Conservation (phyloP, 2,797 vertebrate species). For the Neoniphon sammara region DNA sequence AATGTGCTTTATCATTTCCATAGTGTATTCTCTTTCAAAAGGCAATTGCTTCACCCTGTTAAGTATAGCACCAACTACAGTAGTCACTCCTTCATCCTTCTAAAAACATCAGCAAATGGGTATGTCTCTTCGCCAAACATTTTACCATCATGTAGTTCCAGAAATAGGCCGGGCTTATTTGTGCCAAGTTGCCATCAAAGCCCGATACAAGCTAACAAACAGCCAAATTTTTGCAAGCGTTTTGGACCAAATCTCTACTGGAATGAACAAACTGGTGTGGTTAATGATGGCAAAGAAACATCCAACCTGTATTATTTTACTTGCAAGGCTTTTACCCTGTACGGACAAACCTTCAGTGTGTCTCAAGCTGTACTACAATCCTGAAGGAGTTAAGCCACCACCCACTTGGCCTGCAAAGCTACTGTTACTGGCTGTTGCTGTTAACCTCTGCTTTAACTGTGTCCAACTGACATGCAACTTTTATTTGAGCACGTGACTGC, state of each 20-base stretch:
- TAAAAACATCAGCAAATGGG: neutral
- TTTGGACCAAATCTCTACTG: neutral
- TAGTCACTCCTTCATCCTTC: too few species aligned
- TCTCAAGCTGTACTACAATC: neutral
- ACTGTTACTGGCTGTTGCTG: neutral
- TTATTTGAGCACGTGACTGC: neutral
- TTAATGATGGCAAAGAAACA: too few species aligned
- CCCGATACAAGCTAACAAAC: neutral
- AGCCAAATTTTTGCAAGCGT: neutral
- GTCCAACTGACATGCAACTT: neutral
- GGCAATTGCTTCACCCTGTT: neutral
- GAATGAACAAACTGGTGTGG: neutral
- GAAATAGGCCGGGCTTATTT: slow-evolving; percentile 7
- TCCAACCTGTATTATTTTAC: too few species aligned
- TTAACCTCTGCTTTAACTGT: neutral
- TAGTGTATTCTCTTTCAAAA: neutral
- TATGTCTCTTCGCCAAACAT: neutral
- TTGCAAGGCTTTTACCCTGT: too few species aligned
- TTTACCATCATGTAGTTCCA: neutral
- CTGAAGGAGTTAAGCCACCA: neutral
- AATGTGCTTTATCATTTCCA: neutral
- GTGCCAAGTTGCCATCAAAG: neutral
- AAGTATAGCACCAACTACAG: neutral
- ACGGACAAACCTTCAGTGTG: neutral
- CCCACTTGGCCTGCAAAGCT: neutral